Conservation (phyloP, 1,140 invertebrate species). For the Diorhabda elongata region DNA sequence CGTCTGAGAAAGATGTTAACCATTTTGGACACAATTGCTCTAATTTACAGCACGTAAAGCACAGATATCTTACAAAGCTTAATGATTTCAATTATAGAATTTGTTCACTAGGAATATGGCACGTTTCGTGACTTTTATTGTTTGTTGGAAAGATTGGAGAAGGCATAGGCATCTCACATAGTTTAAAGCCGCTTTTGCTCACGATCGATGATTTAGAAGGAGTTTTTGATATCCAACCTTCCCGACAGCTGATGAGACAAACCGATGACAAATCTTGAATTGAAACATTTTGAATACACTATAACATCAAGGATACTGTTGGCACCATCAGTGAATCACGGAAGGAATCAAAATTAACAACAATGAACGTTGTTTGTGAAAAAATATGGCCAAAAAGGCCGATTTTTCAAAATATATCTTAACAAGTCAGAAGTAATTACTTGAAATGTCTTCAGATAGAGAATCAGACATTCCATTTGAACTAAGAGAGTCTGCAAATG, state of each 20-base stretch:
- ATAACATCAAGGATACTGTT: conserved; percentile 3
- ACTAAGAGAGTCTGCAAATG: no score
- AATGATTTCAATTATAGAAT: background rate
- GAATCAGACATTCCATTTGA: no score
- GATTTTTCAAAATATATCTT: no score
- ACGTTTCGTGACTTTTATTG: background rate
- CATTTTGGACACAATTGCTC: no score
- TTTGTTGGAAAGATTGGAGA: no score
- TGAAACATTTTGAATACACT: conserved; percentile 5
- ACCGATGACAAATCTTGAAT: background rate
- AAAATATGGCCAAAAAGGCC: background rate
- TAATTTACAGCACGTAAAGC: no score
- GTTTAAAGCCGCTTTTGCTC: no score
- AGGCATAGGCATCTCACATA: no score
- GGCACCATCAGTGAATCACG: background rate
- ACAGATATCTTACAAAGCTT: background rate
- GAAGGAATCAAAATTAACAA: conserved; percentile 6
- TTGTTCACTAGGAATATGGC: background rate
- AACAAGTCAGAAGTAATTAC: no score
- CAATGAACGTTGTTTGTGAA: conserved; percentile 5
- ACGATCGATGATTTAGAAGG: no score
- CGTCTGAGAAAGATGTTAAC: no score
- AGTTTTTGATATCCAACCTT: background rate
- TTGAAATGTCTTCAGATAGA: no score
- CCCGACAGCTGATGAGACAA: background rate